phyloP scores from a whole-genome alignment of 1,140 invertebrate species.

The Samia ricini region DNA sequence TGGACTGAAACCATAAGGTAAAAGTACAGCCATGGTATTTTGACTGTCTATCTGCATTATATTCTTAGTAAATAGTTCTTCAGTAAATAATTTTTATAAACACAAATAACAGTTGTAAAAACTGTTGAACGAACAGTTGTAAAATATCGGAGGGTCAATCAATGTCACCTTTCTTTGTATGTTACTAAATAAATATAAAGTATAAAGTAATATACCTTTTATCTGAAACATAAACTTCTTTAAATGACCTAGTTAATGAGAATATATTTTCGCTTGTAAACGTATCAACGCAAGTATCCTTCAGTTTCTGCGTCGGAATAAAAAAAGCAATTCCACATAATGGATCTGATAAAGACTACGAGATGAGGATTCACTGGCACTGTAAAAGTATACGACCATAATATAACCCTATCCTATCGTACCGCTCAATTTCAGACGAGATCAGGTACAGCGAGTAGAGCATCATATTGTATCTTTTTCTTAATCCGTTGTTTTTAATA shows the following conservation, averaged over 20 bases:
- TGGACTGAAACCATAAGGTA: no score
- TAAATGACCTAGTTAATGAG: neutral
- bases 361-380: neutral
- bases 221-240: no score
- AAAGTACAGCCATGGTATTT: no score
- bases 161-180: no score
- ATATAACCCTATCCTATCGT: neutral
- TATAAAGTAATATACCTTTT: no score
- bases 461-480: neutral
- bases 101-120: no score
- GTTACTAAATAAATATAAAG: no score
- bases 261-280: neutral
- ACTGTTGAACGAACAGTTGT: no score
- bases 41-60: no score
- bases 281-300: neutral
- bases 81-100: no score
- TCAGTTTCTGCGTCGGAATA: neutral
- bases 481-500: neutral
- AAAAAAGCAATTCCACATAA: neutral
- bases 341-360: constrained; percentile 1
- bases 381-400: constrained; percentile 1
- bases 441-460: neutral
- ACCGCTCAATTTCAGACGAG: neutral
- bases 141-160: no score
- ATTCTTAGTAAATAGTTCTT: no score